Evolutionary conservation across 2,113 vertebrate species (phyloP).

Genomic region (Psilopsiagon aurifrons): DNA sequence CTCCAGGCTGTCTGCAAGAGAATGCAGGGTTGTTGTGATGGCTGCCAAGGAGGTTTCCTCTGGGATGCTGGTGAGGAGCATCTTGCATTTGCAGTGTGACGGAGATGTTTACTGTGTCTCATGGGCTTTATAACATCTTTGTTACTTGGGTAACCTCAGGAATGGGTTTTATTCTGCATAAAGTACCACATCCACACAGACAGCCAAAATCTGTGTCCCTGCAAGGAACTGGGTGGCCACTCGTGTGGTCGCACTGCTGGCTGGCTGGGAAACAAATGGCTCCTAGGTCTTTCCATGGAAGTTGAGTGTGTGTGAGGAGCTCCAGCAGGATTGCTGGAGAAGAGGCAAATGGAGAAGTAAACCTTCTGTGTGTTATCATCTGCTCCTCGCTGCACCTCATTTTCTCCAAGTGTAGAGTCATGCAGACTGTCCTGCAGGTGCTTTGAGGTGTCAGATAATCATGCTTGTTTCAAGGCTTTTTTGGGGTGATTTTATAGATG

Average conservation of each 20-base stretch:
- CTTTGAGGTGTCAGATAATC: neutral
- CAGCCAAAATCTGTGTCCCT: neutral
- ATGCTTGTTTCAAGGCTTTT: neutral
- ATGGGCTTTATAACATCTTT: neutral
- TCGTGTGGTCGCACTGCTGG: rapidly evolving
- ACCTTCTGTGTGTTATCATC: neutral
- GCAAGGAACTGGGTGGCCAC: neutral
- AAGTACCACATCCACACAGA: rapidly evolving
- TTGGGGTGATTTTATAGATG: neutral
- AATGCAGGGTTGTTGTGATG: neutral
- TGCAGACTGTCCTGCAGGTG: neutral
- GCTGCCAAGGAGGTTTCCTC: neutral
- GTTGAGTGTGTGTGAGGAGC: rapidly evolving
- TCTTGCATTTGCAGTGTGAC: neutral
- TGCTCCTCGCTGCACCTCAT: neutral
- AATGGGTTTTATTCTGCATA: neutral
- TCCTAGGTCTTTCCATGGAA: neutral
- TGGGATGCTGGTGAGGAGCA: neutral
- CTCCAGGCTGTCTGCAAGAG: neutral
- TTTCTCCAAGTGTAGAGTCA: neutral
- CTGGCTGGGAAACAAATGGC: neutral
- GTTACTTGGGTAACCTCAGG: neutral
- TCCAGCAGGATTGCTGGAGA: neutral
- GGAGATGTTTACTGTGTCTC: neutral
- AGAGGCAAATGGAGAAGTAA: neutral